phyloP scores from a whole-genome alignment of 2,888 invertebrate species.

The Tipula lateralis region DNA sequence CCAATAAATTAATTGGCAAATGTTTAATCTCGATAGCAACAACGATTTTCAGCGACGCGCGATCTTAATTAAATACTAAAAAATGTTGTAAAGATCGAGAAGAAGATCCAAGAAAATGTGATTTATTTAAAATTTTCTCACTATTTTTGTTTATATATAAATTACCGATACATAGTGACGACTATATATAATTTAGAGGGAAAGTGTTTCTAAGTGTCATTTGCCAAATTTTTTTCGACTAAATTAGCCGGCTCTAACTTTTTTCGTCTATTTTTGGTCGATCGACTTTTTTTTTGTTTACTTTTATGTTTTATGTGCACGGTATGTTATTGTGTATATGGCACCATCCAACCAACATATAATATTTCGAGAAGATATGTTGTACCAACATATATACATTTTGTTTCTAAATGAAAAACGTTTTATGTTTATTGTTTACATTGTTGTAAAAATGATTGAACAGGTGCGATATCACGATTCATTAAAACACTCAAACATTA shows the following conservation, averaged over 20 bases:
- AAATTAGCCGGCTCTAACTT: background rate
- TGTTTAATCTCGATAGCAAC: background rate
- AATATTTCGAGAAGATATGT: background rate
- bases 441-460: conserved; percentile 4
- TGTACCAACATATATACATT: background rate
- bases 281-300: background rate
- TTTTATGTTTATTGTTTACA: conserved; percentile 12
- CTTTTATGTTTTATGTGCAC: background rate
- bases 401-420: background rate
- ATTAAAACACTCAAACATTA: background rate
- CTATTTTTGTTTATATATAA: background rate
- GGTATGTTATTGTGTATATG: background rate
- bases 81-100: background rate
- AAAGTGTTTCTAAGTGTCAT: background rate
- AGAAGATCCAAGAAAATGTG: background rate
- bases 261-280: background rate
- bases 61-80: background rate
- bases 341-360: background rate
- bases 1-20: background rate
- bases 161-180: background rate
- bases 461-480: conserved; percentile 1
- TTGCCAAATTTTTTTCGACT: background rate
- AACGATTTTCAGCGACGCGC: background rate
- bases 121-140: background rate
- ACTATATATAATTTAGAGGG: background rate